Evolutionary conservation across 2,888 invertebrate species (phyloP), one percentile per base, ranked within the genome.

Genomic region (Thyatira batis): DNA sequence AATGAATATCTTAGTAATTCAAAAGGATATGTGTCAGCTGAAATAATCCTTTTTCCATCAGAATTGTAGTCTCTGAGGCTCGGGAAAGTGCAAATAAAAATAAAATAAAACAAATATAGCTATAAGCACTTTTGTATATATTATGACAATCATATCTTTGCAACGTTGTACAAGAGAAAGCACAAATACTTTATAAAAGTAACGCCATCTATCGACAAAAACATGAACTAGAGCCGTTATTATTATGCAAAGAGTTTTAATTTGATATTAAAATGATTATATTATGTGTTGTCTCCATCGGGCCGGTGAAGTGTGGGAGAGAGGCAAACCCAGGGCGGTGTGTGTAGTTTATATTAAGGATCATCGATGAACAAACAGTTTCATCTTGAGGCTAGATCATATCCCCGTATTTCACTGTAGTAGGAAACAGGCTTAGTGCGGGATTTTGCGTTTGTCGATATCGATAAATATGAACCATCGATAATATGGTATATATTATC

Each of bases 311-410:
- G 39, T 39, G 2, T 1, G 17, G 50, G 63, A 56, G 57, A 62
- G 54, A 33, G 60, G 58, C 64, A 52, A 64, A 66, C 65, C 66
- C 58, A 58, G 61, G 65, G 69, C 67, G 70, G 67, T 67, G 67
- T 73, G 68, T 71, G 73, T 76, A 82, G 67, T 82, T 87, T 88
- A 89, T 88, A 88, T 89, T 89, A 89, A 89, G 88, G 88, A 89
- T 89, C 89, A 87, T 84, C 72, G 63, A 73, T 76, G 65, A 70
- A 70, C 58, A 67, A 74, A 70, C 64, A 62, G 61, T 71, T 75
- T 73, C n/a, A 63, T 67, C 71, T 75, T 69, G 85, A 85, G 85
- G 87, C 86, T 87, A 85, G 79, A 64, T 71, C 55, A 66, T 76
- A 71, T 66, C 55, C 59, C 25, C 25, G 69, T 72, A 73, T 76